A percentile compares a stretch with the other conserved stretches of the same genome.
Conservation (phyloP, 2,113 vertebrate species). For the Varanus salvator region DNA sequence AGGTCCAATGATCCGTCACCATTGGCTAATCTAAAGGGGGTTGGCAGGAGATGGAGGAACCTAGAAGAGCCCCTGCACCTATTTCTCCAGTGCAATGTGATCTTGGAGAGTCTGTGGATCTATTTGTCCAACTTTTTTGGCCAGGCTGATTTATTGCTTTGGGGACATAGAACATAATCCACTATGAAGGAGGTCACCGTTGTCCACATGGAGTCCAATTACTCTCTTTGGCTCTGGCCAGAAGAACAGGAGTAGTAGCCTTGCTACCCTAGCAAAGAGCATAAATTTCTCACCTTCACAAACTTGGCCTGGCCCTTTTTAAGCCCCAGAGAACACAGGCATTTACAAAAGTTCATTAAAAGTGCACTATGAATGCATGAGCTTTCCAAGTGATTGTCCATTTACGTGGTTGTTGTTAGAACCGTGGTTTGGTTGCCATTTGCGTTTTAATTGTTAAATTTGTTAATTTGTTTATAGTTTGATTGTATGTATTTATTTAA, state of each 20-base stretch:
- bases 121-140: neutral
- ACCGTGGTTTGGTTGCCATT: neutral
- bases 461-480: too few species aligned
- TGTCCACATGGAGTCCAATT: neutral
- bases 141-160: neutral
- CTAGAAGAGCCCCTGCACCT: too few species aligned
- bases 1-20: too few species aligned
- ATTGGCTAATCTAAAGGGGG: too few species aligned
- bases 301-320: neutral
- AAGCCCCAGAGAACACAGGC: neutral
- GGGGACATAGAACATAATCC: neutral
- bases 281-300: neutral
- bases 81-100: neutral
- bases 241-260: too few species aligned
- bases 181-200: neutral
- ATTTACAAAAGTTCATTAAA: neutral
- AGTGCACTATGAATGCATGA: neutral
- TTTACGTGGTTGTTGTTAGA: neutral
- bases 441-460: too few species aligned
- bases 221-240: neutral
- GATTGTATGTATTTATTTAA: too few species aligned
- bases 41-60: too few species aligned
- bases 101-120: neutral
- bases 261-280: neutral
- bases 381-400: neutral